Evolutionary conservation across 2,797 vertebrate species (phyloP).

Genomic region (Kryptolebias ocellatus): DNA sequence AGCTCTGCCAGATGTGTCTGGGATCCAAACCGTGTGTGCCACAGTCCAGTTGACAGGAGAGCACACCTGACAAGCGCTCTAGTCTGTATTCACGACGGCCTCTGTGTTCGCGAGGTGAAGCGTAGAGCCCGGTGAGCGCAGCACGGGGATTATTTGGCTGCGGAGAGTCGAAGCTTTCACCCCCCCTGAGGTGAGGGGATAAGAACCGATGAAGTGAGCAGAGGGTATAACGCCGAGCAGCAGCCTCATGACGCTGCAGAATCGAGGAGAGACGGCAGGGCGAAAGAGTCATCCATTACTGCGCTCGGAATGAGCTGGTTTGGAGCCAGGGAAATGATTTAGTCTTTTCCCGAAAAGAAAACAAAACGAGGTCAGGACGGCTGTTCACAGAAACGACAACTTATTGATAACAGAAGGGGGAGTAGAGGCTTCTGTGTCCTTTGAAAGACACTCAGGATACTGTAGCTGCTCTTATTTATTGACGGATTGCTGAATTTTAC

Average conservation of each 20-base stretch:
- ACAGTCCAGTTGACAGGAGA: slow-evolving; percentile 39
- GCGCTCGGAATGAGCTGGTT: slow-evolving; percentile 9
- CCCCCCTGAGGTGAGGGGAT: slow-evolving; percentile 17
- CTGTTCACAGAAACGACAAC: slow-evolving; percentile 11
- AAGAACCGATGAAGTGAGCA: slow-evolving; percentile 18
- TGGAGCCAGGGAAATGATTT: slow-evolving; percentile 22
- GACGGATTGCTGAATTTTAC: neutral
- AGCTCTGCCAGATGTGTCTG: slow-evolving; percentile 8
- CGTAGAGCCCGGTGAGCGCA: neutral
- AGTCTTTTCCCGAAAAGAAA: slow-evolving; percentile 13
- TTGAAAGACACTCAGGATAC: slow-evolving; percentile 11
- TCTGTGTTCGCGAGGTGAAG: slow-evolving; percentile 11
- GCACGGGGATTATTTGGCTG: slow-evolving; percentile 29
- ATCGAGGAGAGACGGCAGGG: slow-evolving; percentile 7
- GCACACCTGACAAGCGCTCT: slow-evolving; percentile 27
- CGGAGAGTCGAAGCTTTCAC: slow-evolving; percentile 24
- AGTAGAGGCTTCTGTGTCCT: neutral
- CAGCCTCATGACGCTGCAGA: slow-evolving; percentile 40
- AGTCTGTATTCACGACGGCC: slow-evolving; percentile 15
- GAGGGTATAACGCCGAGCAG: slow-evolving; percentile 8
- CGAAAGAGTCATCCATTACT: slow-evolving; percentile 26
- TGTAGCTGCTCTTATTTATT: neutral
- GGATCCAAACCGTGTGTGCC: slow-evolving; percentile 44
- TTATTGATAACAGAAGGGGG: slow-evolving; percentile 20
- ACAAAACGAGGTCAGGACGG: slow-evolving; percentile 23